Conservation (phyloP, 2,888 invertebrate species). For the Lasioglossum leucozonium region DNA sequence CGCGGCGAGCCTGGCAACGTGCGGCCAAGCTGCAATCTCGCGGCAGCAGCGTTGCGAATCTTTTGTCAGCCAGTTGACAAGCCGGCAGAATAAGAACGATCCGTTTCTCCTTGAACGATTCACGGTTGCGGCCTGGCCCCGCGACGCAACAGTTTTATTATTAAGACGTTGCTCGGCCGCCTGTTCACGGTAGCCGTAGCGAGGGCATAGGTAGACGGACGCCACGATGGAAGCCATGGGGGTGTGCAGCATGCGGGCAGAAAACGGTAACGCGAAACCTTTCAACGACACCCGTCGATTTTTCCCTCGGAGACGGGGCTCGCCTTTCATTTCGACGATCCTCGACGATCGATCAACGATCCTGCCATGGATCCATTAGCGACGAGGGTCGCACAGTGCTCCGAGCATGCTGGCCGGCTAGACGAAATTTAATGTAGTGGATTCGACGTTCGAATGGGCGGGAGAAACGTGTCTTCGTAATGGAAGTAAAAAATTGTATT, state of each 20-base stretch:
- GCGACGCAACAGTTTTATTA: constrained; percentile 32
- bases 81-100: constrained; percentile 28
- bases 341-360: constrained; percentile 24
- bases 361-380: not conserved
- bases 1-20: no score
- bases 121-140: not conserved
- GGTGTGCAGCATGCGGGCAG: constrained; percentile 58
- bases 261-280: constrained; percentile 56
- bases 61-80: constrained; percentile 29
- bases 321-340: not conserved
- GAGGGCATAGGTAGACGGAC: not conserved
- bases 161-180: constrained; percentile 25
- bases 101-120: constrained; percentile 15
- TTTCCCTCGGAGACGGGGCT: constrained; percentile 27
- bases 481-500: no score
- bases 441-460: no score
- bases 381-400: not conserved
- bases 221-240: constrained; percentile 17
- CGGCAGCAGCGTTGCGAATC: constrained; percentile 19
- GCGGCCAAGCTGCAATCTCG: not conserved
- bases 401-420: not conserved
- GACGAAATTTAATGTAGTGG: not conserved
- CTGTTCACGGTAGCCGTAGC: constrained; percentile 9
- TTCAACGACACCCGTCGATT: constrained; percentile 41
- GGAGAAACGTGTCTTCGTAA: no score